A percentile compares a stretch with the other conserved stretches of the same genome.
Evolutionary conservation across 2,113 vertebrate genomes (phyloP).

Genomic region (Syngnathus floridae): DNA sequence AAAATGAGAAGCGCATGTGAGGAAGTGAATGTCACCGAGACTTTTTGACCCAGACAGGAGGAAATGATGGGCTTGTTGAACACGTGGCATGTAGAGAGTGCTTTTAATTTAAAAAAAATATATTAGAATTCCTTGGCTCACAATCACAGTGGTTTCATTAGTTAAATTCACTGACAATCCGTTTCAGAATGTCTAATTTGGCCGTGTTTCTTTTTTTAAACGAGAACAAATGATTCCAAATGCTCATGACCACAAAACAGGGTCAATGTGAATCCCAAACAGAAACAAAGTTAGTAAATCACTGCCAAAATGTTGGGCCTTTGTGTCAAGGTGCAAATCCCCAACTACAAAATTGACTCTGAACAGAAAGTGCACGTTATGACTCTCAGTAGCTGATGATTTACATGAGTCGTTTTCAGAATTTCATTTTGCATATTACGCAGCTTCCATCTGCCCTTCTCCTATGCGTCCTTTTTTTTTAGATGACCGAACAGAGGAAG

Average conservation of each 20-base stretch:
- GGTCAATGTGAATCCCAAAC: neutral
- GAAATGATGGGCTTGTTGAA: conserved; percentile 60
- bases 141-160: too few relatives aligned
- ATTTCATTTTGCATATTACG: conserved; percentile 37
- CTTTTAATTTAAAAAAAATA: neutral
- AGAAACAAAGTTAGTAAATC: neutral
- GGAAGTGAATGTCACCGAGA: conserved; percentile 65
- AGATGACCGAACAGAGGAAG: conserved; percentile 99
- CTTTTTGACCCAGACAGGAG: conserved; percentile 66
- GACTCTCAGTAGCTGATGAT: conserved; percentile 46
- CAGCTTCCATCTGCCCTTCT: conserved; percentile 33
- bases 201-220: too few relatives aligned
- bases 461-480: conserved; percentile 36
- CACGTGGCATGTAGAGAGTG: neutral
- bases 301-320: neutral
- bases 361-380: conserved; percentile 34
- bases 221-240: neutral
- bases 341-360: conserved; percentile 17
- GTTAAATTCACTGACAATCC: too few relatives aligned
- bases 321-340: conserved; percentile 23
- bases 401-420: conserved; percentile 47
- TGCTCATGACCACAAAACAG: neutral
- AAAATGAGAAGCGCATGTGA: conserved; percentile 70
- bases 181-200: too few relatives aligned
- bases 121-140: too few relatives aligned